Evolutionary conservation across 2,888 invertebrate species (phyloP).

Genomic region (Dasysyrphus albostriatus): DNA sequence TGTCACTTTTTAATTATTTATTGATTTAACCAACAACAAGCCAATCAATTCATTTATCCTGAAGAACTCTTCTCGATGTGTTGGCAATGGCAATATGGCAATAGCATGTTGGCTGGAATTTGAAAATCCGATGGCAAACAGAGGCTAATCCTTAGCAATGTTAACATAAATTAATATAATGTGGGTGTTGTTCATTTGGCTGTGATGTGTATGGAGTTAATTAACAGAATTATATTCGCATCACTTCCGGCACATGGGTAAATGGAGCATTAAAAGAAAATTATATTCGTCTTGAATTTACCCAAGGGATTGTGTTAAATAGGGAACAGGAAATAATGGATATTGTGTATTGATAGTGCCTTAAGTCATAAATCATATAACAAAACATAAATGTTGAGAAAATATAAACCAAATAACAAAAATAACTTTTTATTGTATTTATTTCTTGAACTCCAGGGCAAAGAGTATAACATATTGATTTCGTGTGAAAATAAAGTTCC

Average conservation of each 20-base stretch:
- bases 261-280: constrained; percentile 17
- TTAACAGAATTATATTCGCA: constrained; percentile 66
- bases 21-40: constrained; percentile 49
- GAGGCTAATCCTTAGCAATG: constrained; percentile 62
- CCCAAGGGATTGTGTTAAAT: not conserved
- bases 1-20: constrained; percentile 22
- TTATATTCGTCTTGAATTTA: constrained; percentile 4
- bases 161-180: constrained; percentile 73
- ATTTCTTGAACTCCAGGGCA: no score
- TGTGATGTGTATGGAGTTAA: constrained; percentile 61
- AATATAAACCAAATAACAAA: not conserved
- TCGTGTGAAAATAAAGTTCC: no score
- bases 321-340: not conserved
- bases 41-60: constrained; percentile 63
- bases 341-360: not conserved
- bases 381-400: not conserved
- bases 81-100: not conserved
- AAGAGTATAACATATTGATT: no score
- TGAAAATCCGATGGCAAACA: constrained; percentile 14
- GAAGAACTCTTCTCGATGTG: constrained; percentile 39
- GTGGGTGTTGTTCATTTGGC: constrained; percentile 64
- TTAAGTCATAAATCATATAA: not conserved
- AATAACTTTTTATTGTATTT: no score
- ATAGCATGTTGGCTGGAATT: constrained; percentile 17
- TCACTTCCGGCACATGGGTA: constrained; percentile 38